Percentiles rank a stretch among this genome's conserved stretches.
phyloP scores from a whole-genome alignment of 2,888 invertebrate species.

The Agrotis segetum region DNA sequence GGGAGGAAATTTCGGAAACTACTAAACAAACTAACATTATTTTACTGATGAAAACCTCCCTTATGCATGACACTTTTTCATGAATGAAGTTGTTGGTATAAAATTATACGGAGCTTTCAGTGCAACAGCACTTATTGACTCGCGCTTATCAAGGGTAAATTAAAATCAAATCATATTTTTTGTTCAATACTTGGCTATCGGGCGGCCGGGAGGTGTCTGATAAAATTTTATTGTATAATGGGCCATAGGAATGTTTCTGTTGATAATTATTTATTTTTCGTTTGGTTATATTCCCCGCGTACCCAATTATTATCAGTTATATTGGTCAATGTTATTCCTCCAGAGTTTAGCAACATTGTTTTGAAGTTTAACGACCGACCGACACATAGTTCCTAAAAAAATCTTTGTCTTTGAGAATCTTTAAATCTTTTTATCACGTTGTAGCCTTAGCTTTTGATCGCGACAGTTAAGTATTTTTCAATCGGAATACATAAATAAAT shows the following conservation, averaged over 20 bases:
- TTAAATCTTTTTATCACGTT: not conserved
- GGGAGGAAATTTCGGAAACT: no score
- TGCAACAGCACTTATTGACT: not conserved
- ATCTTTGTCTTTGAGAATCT: not conserved
- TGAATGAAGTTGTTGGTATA: not conserved
- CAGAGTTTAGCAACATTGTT: not conserved
- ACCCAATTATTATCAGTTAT: conserved; percentile 21
- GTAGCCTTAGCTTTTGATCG: not conserved
- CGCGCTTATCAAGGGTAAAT: not conserved
- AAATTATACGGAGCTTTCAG: not conserved
- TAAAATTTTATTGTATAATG: conserved; percentile 16
- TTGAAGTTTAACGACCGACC: not conserved
- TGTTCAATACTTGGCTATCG: conserved; percentile 2
- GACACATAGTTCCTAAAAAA: not conserved
- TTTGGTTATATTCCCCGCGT: conserved; percentile 4
- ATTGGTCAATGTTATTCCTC: not conserved
- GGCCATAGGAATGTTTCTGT: conserved; percentile 22
- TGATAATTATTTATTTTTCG: conserved; percentile 16
- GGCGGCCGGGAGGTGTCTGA: not conserved
- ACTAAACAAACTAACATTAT: no score
- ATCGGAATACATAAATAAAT: not conserved
- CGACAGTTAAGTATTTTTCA: no score
- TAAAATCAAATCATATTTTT: not conserved
- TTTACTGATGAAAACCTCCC: no score
- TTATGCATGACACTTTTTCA: no score